Conservation (phyloP, 2,888 invertebrate genomes). For the Plebejus anna region DNA sequence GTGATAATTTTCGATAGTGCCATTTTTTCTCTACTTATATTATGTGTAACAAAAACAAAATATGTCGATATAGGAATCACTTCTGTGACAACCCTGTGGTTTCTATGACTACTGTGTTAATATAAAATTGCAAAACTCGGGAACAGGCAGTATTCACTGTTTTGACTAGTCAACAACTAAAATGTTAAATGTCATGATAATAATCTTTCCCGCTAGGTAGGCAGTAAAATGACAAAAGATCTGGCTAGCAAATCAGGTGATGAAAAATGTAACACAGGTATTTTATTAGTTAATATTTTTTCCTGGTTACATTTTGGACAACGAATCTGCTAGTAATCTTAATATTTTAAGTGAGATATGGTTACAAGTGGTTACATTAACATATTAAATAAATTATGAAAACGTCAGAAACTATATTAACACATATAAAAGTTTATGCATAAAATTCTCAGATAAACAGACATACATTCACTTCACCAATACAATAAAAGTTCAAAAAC, state of each 20-base stretch:
- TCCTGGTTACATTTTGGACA: background rate
- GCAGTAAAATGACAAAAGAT: slow-evolving; percentile 11
- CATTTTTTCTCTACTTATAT: background rate
- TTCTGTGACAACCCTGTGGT: slow-evolving; percentile 2
- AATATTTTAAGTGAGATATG: background rate
- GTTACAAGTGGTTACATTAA: background rate
- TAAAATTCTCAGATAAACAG: slow-evolving; percentile 38
- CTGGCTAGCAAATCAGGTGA: background rate
- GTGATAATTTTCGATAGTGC: slow-evolving; percentile 13
- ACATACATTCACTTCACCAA: slow-evolving; percentile 35
- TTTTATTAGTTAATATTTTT: background rate
- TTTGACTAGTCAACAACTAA: slow-evolving; percentile 30
- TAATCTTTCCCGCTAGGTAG: background rate
- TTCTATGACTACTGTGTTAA: slow-evolving; percentile 28
- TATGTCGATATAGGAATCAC: background rate
- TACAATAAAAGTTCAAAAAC: slow-evolving; percentile 33
- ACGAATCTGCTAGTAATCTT: background rate
- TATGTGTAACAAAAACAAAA: background rate
- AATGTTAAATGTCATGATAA: slow-evolving; percentile 9
- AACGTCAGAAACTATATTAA: slow-evolving; percentile 35
- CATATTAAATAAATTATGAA: slow-evolving; percentile 23
- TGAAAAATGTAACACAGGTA: background rate
- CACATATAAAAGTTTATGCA: slow-evolving; percentile 38
- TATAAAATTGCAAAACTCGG: slow-evolving; percentile 24
- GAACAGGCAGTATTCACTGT: slow-evolving; percentile 32